A percentile compares a stretch with the other conserved stretches of the same genome.
These are phyloP conservation scores for Brachypalpus laphriformis DNA, from an alignment of 2,888 invertebrate genomes.

Conservation along the genomic window DNA sequence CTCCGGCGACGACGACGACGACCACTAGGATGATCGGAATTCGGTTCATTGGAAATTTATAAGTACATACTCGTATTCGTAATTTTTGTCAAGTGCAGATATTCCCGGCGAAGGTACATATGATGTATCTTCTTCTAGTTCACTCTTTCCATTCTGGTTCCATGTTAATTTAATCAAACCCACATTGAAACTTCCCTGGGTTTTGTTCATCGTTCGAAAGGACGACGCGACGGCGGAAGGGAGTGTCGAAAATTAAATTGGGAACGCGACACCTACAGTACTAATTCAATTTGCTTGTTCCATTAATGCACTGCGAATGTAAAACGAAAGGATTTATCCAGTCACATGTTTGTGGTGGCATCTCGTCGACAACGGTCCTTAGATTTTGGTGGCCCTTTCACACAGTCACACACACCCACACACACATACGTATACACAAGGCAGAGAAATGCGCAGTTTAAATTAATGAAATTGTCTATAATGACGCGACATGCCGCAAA, in stretches of 20 bases:
- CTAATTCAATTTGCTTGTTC: conserved; percentile 73
- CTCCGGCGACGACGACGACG: not conserved
- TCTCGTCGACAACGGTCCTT: not conserved
- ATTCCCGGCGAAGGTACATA: conserved; percentile 17
- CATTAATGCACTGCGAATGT: conserved; percentile 70
- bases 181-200: conserved; percentile 53
- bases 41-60: conserved; percentile 72
- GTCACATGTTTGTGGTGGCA: conserved; percentile 63
- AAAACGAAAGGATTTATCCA: conserved; percentile 71
- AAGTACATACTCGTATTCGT: conserved; percentile 68
- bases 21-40: conserved; percentile 49
- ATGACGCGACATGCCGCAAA: conserved; percentile 71
- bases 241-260: conserved; percentile 57
- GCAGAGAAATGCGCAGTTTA: conserved; percentile 66
- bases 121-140: conserved; percentile 31
- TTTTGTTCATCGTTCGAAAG: not conserved
- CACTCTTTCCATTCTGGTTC: not conserved
- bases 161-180: conserved; percentile 69
- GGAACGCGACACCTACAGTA: conserved; percentile 67
- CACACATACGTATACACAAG: not conserved
- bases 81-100: conserved; percentile 71
- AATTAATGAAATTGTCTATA: conserved; percentile 73
- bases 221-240: not conserved
- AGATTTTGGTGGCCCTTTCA: not conserved
- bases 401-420: too few relatives aligned